phyloP scores from a whole-genome alignment of 2,113 vertebrate genomes.

The Vidua chalybeata region DNA sequence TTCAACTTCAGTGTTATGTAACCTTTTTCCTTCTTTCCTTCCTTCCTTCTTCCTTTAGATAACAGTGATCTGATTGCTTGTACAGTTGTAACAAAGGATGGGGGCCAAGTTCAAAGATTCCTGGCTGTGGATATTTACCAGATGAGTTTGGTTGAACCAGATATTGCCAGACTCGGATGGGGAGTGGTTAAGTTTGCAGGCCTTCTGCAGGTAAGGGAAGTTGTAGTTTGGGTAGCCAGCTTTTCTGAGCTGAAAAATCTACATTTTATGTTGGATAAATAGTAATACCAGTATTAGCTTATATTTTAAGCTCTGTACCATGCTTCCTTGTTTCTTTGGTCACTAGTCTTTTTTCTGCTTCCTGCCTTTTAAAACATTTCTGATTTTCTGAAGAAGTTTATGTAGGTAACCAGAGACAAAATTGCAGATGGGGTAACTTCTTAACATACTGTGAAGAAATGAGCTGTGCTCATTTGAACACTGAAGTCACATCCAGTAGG shows the following conservation, averaged over 20 bases:
- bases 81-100: conserved; percentile 94
- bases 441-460: neutral
- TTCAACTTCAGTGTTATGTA: neutral
- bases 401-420: neutral
- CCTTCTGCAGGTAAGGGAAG: conserved; percentile 84
- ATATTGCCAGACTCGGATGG: conserved; percentile 94
- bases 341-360: neutral
- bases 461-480: neutral
- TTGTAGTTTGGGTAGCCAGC: neutral
- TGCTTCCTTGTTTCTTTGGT: neutral
- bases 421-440: neutral
- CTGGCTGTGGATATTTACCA: conserved; percentile 97
- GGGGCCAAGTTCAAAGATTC: conserved; percentile 91
- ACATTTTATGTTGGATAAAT: neutral
- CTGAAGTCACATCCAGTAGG: neutral
- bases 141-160: conserved; percentile 97
- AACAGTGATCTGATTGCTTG: conserved; percentile 98
- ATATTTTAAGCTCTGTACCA: neutral
- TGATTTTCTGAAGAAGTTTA: neutral
- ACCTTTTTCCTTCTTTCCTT: neutral
- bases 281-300: neutral
- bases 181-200: conserved; percentile 97
- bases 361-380: neutral
- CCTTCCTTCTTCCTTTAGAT: conserved; percentile 74
- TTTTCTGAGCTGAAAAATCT: neutral